phyloP scores from a whole-genome alignment of 2,888 invertebrate species.

The Melinaea menophilus region DNA sequence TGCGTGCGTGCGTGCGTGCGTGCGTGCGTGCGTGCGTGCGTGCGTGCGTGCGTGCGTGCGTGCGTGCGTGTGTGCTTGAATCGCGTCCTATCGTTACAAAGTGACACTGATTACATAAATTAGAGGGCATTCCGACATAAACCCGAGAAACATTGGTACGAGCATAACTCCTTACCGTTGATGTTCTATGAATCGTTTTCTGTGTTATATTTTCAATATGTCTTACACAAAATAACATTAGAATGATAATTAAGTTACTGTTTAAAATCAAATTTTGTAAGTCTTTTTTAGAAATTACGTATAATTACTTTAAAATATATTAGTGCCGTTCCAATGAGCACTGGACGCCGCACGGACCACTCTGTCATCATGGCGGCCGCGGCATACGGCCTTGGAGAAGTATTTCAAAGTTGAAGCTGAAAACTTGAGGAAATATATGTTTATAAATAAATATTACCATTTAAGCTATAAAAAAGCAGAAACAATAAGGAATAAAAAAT shows the following conservation, averaged over 20 bases:
- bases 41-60: too few species aligned
- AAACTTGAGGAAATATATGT: too few species aligned
- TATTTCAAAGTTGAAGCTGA: too few species aligned
- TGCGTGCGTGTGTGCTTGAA: too few species aligned
- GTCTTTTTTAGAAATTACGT: conserved; percentile 7
- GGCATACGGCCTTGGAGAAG: too few species aligned
- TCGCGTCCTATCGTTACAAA: too few species aligned
- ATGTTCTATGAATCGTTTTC: background rate
- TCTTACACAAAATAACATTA: background rate
- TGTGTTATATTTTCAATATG: background rate
- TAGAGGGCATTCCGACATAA: background rate
- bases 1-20: too few species aligned
- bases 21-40: too few species aligned
- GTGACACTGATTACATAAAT: background rate
- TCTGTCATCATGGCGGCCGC: too few species aligned
- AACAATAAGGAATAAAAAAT: too few species aligned
- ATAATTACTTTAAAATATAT: conserved; percentile 22
- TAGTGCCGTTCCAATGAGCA: conserved; percentile 17
- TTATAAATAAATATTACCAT: too few species aligned
- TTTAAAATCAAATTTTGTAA: background rate
- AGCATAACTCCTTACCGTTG: background rate
- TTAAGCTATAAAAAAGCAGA: too few species aligned
- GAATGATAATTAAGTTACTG: background rate
- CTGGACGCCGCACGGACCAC: background rate
- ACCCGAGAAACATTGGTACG: background rate